Evolutionary conservation across 2,888 invertebrate genomes (phyloP).

Genomic region (Ophion obscuratus): DNA sequence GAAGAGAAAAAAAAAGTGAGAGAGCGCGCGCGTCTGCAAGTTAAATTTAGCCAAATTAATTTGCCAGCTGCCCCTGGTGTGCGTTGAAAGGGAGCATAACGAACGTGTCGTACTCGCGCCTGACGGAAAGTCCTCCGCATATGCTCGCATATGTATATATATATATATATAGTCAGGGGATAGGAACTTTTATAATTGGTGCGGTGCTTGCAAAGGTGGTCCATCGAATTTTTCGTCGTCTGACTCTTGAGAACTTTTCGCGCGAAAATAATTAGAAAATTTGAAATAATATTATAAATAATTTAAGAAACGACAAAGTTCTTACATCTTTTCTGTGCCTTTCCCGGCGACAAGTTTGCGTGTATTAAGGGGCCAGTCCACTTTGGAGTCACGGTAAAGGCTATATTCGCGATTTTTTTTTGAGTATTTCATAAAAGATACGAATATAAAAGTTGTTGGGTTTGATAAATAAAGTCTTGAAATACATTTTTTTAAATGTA

Average conservation of each 20-base stretch:
- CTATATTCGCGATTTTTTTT: too few relatives aligned
- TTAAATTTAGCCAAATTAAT: conserved; percentile 72
- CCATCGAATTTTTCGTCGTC: neutral
- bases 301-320: too few relatives aligned
- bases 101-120: conserved; percentile 54
- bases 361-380: too few relatives aligned
- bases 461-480: too few relatives aligned
- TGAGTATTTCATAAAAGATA: too few relatives aligned
- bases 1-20: conserved; percentile 18
- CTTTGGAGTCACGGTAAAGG: too few relatives aligned
- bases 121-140: neutral
- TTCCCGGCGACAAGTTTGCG: too few relatives aligned
- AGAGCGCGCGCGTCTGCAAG: conserved; percentile 48
- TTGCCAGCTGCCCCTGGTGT: conserved; percentile 62
- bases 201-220: neutral
- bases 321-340: too few relatives aligned
- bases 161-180: neutral
- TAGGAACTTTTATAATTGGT: conserved; percentile 10
- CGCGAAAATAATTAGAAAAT: neutral
- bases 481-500: too few relatives aligned
- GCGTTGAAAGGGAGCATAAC: conserved; percentile 62
- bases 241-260: neutral
- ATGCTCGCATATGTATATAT: neutral
- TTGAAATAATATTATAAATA: neutral
- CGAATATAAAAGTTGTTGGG: too few relatives aligned